A percentile compares a stretch with the other conserved stretches of the same genome.
phyloP scores from a whole-genome alignment of 2,797 vertebrate species.

The Gila robusta region DNA sequence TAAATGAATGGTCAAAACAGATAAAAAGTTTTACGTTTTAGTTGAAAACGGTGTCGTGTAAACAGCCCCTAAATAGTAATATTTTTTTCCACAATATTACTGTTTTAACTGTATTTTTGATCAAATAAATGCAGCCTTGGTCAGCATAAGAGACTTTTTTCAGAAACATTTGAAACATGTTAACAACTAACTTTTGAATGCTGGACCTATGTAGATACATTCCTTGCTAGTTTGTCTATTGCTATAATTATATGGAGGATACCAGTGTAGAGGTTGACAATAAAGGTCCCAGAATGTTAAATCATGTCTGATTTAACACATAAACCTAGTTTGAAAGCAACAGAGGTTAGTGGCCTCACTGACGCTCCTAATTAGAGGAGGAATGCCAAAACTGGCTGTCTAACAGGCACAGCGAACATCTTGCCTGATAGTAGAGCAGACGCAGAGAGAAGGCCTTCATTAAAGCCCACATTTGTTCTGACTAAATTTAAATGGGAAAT shows the following conservation, averaged over 20 bases:
- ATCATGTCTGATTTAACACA: conserved; percentile 72
- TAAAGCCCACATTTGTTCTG: conserved; percentile 34
- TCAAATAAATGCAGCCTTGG: background rate
- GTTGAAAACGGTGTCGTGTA: too few species aligned
- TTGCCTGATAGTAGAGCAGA: conserved; percentile 5
- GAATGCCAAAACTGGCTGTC: conserved; percentile 25
- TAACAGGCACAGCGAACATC: conserved; percentile 22
- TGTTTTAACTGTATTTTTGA: conserved; percentile 2
- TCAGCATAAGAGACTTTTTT: background rate
- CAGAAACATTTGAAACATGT: background rate
- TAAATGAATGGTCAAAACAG: too few species aligned
- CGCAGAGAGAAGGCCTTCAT: conserved; percentile 7
- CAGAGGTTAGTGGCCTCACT: conserved; percentile 56
- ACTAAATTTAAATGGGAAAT: conserved; percentile 24
- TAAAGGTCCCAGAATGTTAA: conserved; percentile 73
- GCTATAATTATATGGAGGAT: background rate
- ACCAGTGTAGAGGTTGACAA: conserved; percentile 59
- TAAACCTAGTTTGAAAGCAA: conserved; percentile 65
- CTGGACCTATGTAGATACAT: background rate
- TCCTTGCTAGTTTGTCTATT: background rate
- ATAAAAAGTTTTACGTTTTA: too few species aligned
- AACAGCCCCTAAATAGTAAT: background rate
- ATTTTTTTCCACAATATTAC: background rate
- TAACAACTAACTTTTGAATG: background rate
- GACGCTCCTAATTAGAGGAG: conserved; percentile 37